Percentiles rank a stretch among this genome's conserved stretches.
phyloP scores from a whole-genome alignment of 2,797 vertebrate species.

The Dicrostonyx torquatus region DNA sequence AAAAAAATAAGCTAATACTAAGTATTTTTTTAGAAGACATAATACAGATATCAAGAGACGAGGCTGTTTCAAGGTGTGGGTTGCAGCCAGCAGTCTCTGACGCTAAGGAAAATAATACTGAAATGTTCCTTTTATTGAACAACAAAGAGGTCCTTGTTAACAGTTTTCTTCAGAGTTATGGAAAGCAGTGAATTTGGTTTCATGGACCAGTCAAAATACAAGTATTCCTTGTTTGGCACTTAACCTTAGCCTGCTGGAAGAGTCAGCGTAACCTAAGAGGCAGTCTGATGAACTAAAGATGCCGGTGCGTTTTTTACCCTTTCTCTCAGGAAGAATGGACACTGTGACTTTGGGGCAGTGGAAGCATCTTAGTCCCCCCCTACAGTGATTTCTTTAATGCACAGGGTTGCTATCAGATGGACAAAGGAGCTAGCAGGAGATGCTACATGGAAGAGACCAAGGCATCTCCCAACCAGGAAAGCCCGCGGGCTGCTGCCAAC shows the following conservation, averaged over 20 bases:
- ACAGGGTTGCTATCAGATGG: not conserved
- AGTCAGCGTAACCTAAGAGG: not conserved
- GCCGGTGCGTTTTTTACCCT: not conserved
- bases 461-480: not conserved
- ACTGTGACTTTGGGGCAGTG: not conserved
- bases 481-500: not conserved
- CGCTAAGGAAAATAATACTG: not conserved
- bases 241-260: not conserved
- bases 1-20: not conserved
- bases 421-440: not conserved
- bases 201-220: not conserved
- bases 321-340: not conserved
- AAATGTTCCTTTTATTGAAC: not conserved
- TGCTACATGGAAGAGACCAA: not conserved
- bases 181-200: not conserved
- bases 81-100: not conserved
- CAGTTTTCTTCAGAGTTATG: conserved; percentile 6
- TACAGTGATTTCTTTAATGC: not conserved
- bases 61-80: not conserved
- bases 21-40: not conserved
- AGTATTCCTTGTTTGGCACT: not conserved
- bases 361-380: not conserved
- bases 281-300: not conserved
- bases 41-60: not conserved
- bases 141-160: not conserved